Percentiles rank a stretch among this genome's conserved stretches.
Conservation (phyloP, 2,797 vertebrate genomes). For the Myotis myotis region DNA sequence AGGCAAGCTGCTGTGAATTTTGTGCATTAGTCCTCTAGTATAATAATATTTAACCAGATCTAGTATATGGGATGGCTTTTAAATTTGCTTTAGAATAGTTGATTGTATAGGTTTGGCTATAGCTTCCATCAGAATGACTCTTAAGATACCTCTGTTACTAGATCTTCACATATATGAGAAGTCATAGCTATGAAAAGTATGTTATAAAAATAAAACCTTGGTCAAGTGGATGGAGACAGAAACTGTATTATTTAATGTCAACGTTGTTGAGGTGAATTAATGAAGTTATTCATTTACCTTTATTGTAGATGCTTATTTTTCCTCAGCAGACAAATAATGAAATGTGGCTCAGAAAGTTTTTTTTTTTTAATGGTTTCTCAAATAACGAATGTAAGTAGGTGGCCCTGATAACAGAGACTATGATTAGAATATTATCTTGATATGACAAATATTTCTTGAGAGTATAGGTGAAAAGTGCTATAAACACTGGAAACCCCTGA, state of each 20-base stretch:
- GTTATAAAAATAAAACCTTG: neutral
- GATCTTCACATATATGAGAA: neutral
- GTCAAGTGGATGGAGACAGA: neutral
- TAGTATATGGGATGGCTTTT: neutral
- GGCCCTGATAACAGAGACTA: neutral
- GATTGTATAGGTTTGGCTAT: neutral
- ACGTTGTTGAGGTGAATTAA: neutral
- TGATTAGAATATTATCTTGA: neutral
- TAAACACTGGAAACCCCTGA: neutral
- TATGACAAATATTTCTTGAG: neutral
- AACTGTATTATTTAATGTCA: neutral
- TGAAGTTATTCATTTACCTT: neutral
- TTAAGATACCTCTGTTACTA: neutral
- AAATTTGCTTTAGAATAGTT: neutral
- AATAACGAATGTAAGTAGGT: neutral
- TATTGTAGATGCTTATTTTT: neutral
- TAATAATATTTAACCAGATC: neutral
- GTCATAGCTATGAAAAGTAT: neutral
- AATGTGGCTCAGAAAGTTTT: neutral
- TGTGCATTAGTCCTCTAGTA: too few relatives aligned
- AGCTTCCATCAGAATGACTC: neutral
- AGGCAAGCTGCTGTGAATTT: too few relatives aligned
- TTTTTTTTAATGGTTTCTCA: neutral
- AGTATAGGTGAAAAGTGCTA: neutral
- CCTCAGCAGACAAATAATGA: neutral